A percentile compares a stretch with the other conserved stretches of the same genome.
phyloP scores from a whole-genome alignment of 2,797 vertebrate species.

The Phylloscopus collybita region DNA sequence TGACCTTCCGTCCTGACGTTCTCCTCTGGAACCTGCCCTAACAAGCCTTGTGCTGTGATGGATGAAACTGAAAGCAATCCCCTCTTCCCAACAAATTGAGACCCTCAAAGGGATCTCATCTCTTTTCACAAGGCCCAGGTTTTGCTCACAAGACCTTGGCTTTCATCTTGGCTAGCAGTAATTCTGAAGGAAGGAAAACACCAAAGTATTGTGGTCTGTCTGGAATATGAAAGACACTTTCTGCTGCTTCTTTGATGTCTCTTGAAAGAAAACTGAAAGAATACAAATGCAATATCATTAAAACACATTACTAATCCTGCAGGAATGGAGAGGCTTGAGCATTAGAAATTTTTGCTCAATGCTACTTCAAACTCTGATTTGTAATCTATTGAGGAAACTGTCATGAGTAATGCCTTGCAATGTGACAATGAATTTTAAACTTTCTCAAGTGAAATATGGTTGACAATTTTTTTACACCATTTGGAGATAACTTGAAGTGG shows the following conservation, averaged over 20 bases:
- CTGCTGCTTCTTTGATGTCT: slow-evolving; percentile 50
- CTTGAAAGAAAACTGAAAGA: slow-evolving; percentile 48
- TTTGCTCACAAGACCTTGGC: slow-evolving; percentile 30
- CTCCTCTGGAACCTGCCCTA: background rate
- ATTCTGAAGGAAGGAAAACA: slow-evolving; percentile 47
- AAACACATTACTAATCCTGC: slow-evolving; percentile 10
- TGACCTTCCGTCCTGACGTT: background rate
- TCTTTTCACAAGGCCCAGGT: slow-evolving; percentile 32
- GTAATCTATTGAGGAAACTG: background rate
- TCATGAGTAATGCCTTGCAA: background rate
- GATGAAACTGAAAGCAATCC: slow-evolving; percentile 15
- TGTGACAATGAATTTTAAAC: background rate
- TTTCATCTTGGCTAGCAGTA: slow-evolving; percentile 63
- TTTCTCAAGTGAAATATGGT: background rate
- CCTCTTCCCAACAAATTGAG: slow-evolving; percentile 24
- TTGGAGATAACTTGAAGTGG: background rate
- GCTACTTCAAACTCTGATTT: background rate
- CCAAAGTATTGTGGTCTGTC: background rate
- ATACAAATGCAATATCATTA: slow-evolving; percentile 40
- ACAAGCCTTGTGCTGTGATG: background rate
- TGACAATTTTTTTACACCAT: background rate
- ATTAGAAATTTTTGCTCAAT: background rate
- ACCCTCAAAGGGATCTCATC: background rate
- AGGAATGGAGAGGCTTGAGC: background rate
- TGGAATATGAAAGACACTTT: slow-evolving; percentile 45